Base-by-base conservation (phyloP, 2,113 vertebrate genomes). In the Cottus gobio region DNA sequence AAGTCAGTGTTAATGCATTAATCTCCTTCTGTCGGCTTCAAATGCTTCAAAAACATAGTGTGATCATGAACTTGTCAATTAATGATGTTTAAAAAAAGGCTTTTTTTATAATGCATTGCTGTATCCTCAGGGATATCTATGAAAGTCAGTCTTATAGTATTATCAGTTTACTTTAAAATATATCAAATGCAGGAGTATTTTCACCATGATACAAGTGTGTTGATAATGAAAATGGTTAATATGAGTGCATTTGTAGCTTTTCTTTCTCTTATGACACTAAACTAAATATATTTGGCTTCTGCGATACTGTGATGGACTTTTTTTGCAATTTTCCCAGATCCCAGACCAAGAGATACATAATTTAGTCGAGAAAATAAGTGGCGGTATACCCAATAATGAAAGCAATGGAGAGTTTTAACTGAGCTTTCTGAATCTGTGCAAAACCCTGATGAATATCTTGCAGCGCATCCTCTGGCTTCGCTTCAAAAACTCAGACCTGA, bases 1-100 rank as follows among this genome's bases (percentile, higher is more conserved):
- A 99, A 97, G 98, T 99, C 22, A 84, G 92, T 89, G 98, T 99
- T 20, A 84, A 91, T 89, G 5, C 15, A 30, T 8, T 7, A 22
- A 30, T 30, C 22, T 46, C 4, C 18, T 10, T 48, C 6, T 65
- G 64, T 67, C 26, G 46, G 5, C 20, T 37, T 4, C 5, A 64
- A 1, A 62, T 54, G 46, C 26, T 20, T 42, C 3, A 30, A 16
- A 48, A 6, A 68, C 26, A 1, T 20, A 31, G 6, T 31, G 18
- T 42, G 6, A 11, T 10, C 3, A 52, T 30, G 15, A 30, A 30
- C 18, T 48, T 18, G 16, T 46, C 44, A 46, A 56, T 24, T 26
- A 5, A 52, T 12, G 2, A 28, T 24, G n/a, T 4, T 1, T 67
- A 22, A 67, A 48, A 67, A 44, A 66, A 46, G 3, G 3, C 7